Evolutionary conservation across 1,140 invertebrate genomes (phyloP).

Genomic region (Drosophila mojavensis): DNA sequence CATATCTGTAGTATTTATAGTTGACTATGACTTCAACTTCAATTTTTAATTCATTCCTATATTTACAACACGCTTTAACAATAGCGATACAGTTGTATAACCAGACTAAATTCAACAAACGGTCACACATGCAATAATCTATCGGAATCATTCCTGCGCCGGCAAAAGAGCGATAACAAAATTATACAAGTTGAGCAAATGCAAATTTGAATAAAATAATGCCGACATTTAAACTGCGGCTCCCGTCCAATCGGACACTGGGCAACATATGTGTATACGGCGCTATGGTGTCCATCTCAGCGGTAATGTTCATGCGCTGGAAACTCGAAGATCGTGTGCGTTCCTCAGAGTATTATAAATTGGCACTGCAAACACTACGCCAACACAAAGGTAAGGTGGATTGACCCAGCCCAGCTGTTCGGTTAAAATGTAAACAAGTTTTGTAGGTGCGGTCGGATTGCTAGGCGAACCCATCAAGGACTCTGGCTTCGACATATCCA

Average conservation of each 20-base stretch:
- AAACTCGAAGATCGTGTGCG: slow-evolving; percentile 85
- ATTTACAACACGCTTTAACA: neutral
- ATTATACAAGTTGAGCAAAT: slow-evolving; percentile 44
- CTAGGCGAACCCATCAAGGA: slow-evolving; percentile 88
- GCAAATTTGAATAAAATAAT: slow-evolving; percentile 32
- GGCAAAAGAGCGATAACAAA: slow-evolving; percentile 41
- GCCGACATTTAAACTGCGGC: slow-evolving; percentile 45
- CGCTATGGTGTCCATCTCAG: slow-evolving; percentile 84
- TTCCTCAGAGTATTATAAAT: slow-evolving; percentile 85
- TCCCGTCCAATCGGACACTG: slow-evolving; percentile 84
- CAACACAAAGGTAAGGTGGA: slow-evolving; percentile 81
- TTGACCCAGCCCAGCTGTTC: neutral
- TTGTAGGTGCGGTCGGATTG: slow-evolving; percentile 85
- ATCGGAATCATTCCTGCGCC: slow-evolving; percentile 40
- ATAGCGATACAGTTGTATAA: slow-evolving; percentile 42
- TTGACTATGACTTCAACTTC: neutral
- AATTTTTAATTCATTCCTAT: slow-evolving; percentile 6
- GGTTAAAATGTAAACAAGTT: neutral
- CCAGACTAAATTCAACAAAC: slow-evolving; percentile 6
- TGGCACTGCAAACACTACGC: slow-evolving; percentile 85
- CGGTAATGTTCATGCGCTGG: slow-evolving; percentile 83
- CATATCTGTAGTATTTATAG: slow-evolving; percentile 32
- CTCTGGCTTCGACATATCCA: slow-evolving; percentile 85
- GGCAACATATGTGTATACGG: slow-evolving; percentile 85
- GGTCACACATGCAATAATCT: slow-evolving; percentile 33